A percentile compares a stretch with the other conserved stretches of the same genome.
Evolutionary conservation across 2,797 vertebrate species (phyloP).

Genomic region (Melanotaenia parkinsoni): DNA sequence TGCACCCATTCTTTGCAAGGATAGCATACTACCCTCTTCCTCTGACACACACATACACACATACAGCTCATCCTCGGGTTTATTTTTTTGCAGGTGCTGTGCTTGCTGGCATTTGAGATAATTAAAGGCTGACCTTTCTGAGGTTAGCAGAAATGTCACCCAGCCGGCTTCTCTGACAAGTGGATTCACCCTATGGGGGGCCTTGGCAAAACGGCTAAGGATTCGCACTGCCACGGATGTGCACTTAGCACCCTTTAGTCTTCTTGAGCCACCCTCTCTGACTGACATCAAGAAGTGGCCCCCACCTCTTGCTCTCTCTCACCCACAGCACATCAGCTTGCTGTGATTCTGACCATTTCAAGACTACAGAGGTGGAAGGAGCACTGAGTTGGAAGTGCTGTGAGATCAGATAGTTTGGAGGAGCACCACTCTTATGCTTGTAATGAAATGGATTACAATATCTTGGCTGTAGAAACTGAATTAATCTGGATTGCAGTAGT

Average conservation of each 20-base stretch:
- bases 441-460: background rate
- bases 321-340: constrained; percentile 12
- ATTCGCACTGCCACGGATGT: constrained; percentile 55
- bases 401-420: constrained; percentile 15
- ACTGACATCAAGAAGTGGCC: constrained; percentile 45
- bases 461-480: background rate
- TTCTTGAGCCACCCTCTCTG: constrained; percentile 36
- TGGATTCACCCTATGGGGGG: constrained; percentile 69
- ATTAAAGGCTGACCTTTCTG: constrained; percentile 86
- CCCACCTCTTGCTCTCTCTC: constrained; percentile 30
- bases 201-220: constrained; percentile 52
- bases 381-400: constrained; percentile 29
- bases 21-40: constrained; percentile 49
- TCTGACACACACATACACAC: constrained; percentile 32
- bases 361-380: constrained; percentile 35
- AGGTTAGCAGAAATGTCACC: constrained; percentile 85
- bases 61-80: constrained; percentile 51
- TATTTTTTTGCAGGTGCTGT: constrained; percentile 79
- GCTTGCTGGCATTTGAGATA: constrained; percentile 84
- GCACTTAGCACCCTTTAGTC: constrained; percentile 76
- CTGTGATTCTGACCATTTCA: constrained; percentile 1
- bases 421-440: background rate
- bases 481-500: background rate
- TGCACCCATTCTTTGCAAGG: constrained; percentile 44
- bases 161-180: constrained; percentile 75